These are phyloP conservation scores for Crotalus tigris DNA, from an alignment of 2,113 vertebrate species.

Conservation along the genomic window DNA sequence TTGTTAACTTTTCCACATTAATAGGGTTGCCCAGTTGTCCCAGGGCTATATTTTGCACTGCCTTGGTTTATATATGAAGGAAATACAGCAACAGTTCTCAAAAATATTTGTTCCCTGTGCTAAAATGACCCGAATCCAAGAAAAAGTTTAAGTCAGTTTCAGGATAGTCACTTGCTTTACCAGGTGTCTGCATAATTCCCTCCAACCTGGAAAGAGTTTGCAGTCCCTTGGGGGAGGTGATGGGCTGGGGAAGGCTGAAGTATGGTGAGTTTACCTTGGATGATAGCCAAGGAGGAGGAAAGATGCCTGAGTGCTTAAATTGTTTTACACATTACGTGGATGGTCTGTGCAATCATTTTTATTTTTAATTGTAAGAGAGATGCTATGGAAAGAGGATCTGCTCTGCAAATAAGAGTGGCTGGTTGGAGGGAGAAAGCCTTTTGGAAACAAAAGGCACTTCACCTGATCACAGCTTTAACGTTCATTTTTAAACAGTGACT, in stretches of 20 bases:
- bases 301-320: background rate
- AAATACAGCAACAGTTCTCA: background rate
- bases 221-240: background rate
- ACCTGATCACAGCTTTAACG: slow-evolving; percentile 29
- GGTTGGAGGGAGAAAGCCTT: slow-evolving; percentile 40
- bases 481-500: slow-evolving; percentile 30
- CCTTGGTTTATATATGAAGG: background rate
- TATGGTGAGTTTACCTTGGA: background rate
- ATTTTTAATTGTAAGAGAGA: slow-evolving; percentile 4
- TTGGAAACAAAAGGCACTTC: slow-evolving; percentile 46
- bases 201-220: background rate
- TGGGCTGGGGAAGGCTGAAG: background rate
- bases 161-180: background rate
- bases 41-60: background rate
- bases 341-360: slow-evolving; percentile 23
- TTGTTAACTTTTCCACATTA: too few relatives aligned
- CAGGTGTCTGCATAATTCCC: background rate
- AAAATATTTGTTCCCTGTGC: background rate
- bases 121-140: background rate
- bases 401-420: background rate
- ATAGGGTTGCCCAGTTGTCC: background rate
- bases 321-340: background rate
- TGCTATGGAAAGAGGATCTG: background rate
- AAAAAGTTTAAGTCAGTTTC: background rate
- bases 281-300: background rate